Evolutionary conservation across 2,113 vertebrate species (phyloP).

Genomic region (Willisornis vidua): DNA sequence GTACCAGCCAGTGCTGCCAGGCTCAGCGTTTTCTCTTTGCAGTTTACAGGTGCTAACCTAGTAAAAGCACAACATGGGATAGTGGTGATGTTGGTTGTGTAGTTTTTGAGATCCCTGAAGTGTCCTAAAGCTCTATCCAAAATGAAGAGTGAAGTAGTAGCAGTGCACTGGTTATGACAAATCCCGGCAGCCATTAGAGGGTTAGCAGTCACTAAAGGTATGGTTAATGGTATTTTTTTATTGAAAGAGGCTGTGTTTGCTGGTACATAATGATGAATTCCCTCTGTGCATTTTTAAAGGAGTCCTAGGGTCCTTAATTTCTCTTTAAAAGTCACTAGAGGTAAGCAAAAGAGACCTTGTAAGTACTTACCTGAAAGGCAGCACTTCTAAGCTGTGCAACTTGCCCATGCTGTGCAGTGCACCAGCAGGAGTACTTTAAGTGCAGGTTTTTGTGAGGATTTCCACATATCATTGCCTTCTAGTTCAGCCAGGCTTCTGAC

Average conservation of each 20-base stretch:
- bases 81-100: not conserved
- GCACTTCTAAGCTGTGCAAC: not conserved
- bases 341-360: not conserved
- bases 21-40: not conserved
- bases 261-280: not conserved
- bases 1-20: not conserved
- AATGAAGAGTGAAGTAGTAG: not conserved
- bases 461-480: not conserved
- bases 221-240: not conserved
- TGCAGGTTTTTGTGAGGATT: conserved; percentile 16
- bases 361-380: not conserved
- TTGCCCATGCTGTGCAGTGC: not conserved
- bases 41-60: not conserved
- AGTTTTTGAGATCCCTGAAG: not conserved
- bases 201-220: not conserved
- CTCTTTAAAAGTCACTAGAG: not conserved
- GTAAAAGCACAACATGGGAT: not conserved
- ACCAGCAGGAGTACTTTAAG: not conserved
- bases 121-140: not conserved
- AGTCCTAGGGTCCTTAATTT: not conserved
- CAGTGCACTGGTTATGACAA: not conserved
- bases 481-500: not conserved
- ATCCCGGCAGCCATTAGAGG: not conserved
- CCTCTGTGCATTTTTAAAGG: not conserved
- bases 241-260: not conserved